Evolutionary conservation across 2,888 invertebrate genomes (phyloP), one percentile per base, ranked within the genome.

Genomic region (Cephus pygmeus): DNA sequence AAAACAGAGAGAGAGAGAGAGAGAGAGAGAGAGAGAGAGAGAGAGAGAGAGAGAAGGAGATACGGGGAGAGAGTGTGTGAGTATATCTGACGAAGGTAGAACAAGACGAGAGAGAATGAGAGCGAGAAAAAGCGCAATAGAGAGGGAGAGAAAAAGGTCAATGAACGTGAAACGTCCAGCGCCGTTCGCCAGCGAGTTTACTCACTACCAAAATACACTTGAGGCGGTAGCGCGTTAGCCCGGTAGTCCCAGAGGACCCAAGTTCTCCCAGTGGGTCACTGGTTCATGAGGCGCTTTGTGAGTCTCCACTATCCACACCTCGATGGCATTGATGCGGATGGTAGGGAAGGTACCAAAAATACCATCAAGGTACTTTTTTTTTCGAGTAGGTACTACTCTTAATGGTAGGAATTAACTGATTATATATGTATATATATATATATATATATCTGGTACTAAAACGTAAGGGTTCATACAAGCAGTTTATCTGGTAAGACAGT

Each of bases 211-310:
- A 88, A 88, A 87, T 87, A 86, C 85, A 85, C 85, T 82, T 82
- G 73, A 78, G 80, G 75, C 73, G 76, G 73, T 86, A 79, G 79
- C 81, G 81, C 79, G 80, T 77, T 81, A 82, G 79, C 81, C 79
- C 82, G 81, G 83, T 84, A 82, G 82, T 86, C 83, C 85, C 82
- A 79, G 23, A 56, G 69, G 73, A 73, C 76, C 74, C 78, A 69
- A 73, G 73, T 75, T 56, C 83, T 85, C 79, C 86, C 87, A 90
- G 89, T 90, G 89, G 90, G 90, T 90, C 90, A 90, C 88, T 90
- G 88, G 90, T 90, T 88, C 90, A 90, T 84, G 85, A 83, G 85
- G 85, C 79, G 80, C 81, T 75, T 79, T 78, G 73, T 71, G 34
- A 78, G 79, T 79, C 80, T 78, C 68, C 69, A 69, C 69, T 34